phyloP scores from a whole-genome alignment of 2,113 vertebrate genomes.

The Antigone vipio region DNA sequence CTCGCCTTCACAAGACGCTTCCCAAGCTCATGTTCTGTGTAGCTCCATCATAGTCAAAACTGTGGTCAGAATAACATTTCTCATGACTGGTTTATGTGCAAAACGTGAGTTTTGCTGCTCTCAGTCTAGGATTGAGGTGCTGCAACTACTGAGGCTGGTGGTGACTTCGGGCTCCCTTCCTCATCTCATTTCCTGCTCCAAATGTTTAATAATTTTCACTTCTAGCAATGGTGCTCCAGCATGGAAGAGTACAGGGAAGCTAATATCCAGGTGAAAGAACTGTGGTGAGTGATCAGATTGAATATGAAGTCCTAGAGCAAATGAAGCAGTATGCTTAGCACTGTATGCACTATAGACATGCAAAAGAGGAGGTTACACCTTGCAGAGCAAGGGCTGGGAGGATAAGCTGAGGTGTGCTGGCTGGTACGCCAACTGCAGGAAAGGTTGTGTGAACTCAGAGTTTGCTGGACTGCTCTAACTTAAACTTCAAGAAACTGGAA shows the following conservation, averaged over 20 bases:
- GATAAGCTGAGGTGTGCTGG: background rate
- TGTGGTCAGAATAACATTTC: background rate
- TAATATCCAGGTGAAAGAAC: background rate
- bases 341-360: background rate
- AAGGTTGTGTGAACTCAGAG: background rate
- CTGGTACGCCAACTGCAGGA: background rate
- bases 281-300: background rate
- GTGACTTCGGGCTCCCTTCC: background rate
- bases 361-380: background rate
- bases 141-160: background rate
- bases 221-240: background rate
- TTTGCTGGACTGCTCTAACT: background rate
- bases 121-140: background rate
- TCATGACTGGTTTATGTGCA: background rate
- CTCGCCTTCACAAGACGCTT: background rate
- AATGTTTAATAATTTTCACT: background rate
- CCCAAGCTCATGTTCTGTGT: background rate
- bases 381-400: background rate
- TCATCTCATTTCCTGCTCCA: background rate
- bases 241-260: background rate
- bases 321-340: background rate
- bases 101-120: background rate
- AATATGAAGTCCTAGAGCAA: background rate
- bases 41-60: background rate
- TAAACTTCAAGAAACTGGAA: background rate